A percentile compares a stretch with the other conserved stretches of the same genome.
phyloP scores from a whole-genome alignment of 2,797 vertebrate genomes.

The Ctenochaetus hawaiiensis region DNA sequence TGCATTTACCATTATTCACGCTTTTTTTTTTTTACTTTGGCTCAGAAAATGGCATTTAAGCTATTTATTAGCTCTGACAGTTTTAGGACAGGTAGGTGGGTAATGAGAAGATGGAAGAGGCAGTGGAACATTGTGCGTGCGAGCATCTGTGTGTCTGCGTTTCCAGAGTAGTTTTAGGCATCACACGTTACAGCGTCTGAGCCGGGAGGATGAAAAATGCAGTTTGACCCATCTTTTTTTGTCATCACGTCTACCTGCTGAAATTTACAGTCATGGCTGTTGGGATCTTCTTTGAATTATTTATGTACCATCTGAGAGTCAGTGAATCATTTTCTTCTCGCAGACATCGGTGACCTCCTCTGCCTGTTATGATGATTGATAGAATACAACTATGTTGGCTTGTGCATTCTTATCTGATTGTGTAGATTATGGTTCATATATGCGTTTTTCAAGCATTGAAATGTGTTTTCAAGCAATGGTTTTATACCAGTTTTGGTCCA shows the following conservation, averaged over 20 bases:
- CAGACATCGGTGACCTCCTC: constrained; percentile 18
- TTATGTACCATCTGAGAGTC: constrained; percentile 22
- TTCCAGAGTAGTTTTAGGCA: constrained; percentile 35
- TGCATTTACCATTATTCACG: constrained; percentile 32
- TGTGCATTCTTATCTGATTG: constrained; percentile 16
- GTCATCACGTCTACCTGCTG: constrained; percentile 22
- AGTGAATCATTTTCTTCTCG: constrained; percentile 18
- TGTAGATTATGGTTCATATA: constrained; percentile 2
- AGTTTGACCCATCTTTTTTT: constrained; percentile 15
- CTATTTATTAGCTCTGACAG: constrained; percentile 51
- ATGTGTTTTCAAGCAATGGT: constrained; percentile 11
- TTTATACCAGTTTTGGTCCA: neutral
- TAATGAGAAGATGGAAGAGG: constrained; percentile 44
- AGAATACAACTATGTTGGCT: neutral
- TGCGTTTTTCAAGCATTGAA: neutral
- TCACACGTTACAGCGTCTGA: constrained; percentile 31
- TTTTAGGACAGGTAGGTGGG: constrained; percentile 51
- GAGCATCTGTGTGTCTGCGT: constrained; percentile 39
- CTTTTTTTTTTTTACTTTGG: constrained; percentile 14
- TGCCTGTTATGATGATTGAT: constrained; percentile 9
- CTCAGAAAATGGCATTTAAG: constrained; percentile 23
- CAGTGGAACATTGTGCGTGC: constrained; percentile 35
- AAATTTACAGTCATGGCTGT: constrained; percentile 20
- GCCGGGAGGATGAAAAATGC: constrained; percentile 27
- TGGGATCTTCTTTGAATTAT: constrained; percentile 1